Evolutionary conservation across 2,113 vertebrate genomes (phyloP), one percentile per base, ranked within the genome.

Genomic region (Rafetus swinhoei): DNA sequence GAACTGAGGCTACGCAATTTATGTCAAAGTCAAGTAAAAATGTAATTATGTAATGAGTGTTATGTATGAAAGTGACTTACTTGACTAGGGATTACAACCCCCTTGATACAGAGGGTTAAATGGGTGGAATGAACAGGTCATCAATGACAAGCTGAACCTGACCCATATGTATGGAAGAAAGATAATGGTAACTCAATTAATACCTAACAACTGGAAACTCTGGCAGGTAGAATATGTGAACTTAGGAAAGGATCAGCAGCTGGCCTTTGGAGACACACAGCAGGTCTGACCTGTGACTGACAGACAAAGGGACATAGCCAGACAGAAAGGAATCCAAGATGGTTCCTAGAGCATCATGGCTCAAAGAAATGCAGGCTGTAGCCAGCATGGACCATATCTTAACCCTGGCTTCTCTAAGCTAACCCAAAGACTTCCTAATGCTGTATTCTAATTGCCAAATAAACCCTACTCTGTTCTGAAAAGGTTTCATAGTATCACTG

Each of bases 1-100:
- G 45, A 45, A 45, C 45, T 45, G 45, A 45, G 85, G 62, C 0
- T 0, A 56, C 2, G 5, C 7, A 60, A 76, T 54, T n/a, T 22
- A 14, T n/a, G 29, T 80, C 62, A 56, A 25, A 18, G 80, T 50
- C 74, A 93, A 92, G 27, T 35, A 35, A 81, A 95, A 45, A 45
- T 45, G 45, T 45, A 45, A 45, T 45, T 45, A 45, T 45, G 45
- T 45, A 45, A 45, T 45, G 45, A 45, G 45, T 45, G 45, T 45
- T 45, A 45, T 45, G 45, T 45, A 45, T 45, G 45, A 45, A 45
- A 45, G 45, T 45, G 45, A 45, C 45, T 45, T 45, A 5, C 45
- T 45, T 45, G 45, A 62, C 32, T n/a, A n/a, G 62, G 62, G 62
- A 65, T 65, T 65, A 15, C 32, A n/a, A n/a, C 7, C 62, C 29